Conservation (phyloP, 2,888 invertebrate genomes). For the Chrysolina americana region DNA sequence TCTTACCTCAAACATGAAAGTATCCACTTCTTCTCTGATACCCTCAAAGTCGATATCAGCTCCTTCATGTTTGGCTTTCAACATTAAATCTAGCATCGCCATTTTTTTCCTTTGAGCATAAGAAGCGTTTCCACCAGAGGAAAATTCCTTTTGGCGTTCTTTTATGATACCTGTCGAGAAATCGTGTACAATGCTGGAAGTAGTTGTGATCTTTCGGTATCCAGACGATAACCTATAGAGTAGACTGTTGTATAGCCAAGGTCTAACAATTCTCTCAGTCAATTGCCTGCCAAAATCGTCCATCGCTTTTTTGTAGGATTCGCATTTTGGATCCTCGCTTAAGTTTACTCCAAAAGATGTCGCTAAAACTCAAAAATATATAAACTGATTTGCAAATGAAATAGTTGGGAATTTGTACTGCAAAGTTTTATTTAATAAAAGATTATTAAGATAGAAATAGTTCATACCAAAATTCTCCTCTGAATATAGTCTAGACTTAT, state of each 20-base stretch:
- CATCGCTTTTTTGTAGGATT: conserved; percentile 46
- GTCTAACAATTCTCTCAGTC: conserved; percentile 35
- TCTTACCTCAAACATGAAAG: conserved; percentile 73
- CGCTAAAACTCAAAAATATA: conserved; percentile 26
- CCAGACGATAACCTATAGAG: conserved; percentile 20
- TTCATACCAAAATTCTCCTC: no score
- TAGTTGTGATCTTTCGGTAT: conserved; percentile 27
- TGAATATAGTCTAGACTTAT: no score
- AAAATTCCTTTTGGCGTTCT: conserved; percentile 39
- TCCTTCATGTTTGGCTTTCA: conserved; percentile 71
- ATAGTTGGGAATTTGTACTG: no score
- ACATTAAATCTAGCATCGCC: conserved; percentile 74
- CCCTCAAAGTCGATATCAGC: conserved; percentile 71
- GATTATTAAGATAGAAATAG: no score
- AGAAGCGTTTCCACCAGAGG: conserved; percentile 1
- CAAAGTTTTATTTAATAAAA: no score
- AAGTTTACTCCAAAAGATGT: conserved; percentile 40
- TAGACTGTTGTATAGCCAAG: conserved; percentile 39
- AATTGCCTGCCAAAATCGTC: conserved; percentile 39
- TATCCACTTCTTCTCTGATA: conserved; percentile 76
- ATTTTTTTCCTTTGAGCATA: conserved; percentile 60
- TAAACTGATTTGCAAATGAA: neutral
- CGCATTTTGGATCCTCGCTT: conserved; percentile 26
- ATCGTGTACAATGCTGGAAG: conserved; percentile 35
- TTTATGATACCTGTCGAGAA: conserved; percentile 45